Percentiles rank a stretch among this genome's conserved stretches.
phyloP scores from a whole-genome alignment of 2,113 vertebrate genomes.

The Burhinus oedicnemus region DNA sequence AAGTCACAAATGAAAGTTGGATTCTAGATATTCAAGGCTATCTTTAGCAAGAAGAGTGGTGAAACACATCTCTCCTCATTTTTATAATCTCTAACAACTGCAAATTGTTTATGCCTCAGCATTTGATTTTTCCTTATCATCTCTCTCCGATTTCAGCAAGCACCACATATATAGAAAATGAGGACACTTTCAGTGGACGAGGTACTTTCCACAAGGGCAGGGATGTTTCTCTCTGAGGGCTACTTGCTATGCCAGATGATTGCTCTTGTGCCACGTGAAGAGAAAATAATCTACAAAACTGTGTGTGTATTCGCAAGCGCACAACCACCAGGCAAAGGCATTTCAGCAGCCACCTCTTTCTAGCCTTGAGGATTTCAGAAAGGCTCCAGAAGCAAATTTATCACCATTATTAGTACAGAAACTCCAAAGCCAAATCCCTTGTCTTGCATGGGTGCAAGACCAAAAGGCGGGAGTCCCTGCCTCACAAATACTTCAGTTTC shows the following conservation, averaged over 20 bases:
- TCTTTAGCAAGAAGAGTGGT: not conserved
- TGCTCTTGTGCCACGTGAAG: rapidly evolving
- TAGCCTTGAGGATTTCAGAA: not conserved
- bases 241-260: not conserved
- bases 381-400: not conserved
- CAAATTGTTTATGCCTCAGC: not conserved
- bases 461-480: not conserved
- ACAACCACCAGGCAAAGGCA: not conserved
- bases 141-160: not conserved
- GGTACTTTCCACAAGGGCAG: not conserved
- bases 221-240: not conserved
- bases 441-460: not conserved
- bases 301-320: not conserved
- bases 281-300: not conserved
- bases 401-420: not conserved
- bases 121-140: not conserved
- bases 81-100: not conserved
- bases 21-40: not conserved
- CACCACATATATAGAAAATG: rapidly evolving
- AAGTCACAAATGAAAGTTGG: not conserved
- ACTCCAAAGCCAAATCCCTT: not conserved
- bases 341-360: not conserved
- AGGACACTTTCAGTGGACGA: not conserved
- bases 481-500: not conserved
- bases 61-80: not conserved